Percentiles rank a stretch among this genome's conserved stretches.
phyloP scores from a whole-genome alignment of 2,888 invertebrate genomes.

The Caenorhabditis sinica region DNA sequence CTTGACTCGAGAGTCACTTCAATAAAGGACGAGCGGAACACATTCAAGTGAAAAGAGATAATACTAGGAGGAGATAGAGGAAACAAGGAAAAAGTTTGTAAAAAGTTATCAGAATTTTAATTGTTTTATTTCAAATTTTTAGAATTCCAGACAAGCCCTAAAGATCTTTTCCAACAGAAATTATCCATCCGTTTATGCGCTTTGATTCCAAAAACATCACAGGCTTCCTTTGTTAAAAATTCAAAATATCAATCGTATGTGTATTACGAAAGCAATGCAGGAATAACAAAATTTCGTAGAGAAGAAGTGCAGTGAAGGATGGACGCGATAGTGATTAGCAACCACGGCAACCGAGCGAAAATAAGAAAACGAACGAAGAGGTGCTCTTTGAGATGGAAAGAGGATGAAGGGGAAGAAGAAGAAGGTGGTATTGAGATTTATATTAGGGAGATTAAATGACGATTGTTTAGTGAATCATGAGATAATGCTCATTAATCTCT shows the following conservation, averaged over 20 bases:
- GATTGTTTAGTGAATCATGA: slow-evolving; percentile 16
- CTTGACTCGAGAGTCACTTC: slow-evolving; percentile 46
- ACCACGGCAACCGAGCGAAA: slow-evolving; percentile 22
- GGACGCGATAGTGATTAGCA: slow-evolving; percentile 31
- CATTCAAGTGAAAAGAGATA: not conserved
- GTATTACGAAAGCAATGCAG: not conserved
- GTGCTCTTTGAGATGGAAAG: slow-evolving; percentile 15
- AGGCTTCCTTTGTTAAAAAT: not conserved
- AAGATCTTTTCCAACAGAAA: too few species aligned
- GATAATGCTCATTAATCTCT: slow-evolving; percentile 14
- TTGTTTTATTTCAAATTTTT: not conserved
- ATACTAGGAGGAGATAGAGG: not conserved
- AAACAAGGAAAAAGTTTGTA: too few species aligned
- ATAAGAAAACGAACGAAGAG: not conserved
- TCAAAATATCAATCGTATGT: not conserved
- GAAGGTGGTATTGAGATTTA: not conserved
- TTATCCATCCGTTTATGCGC: too few species aligned
- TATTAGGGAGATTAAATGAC: slow-evolving; percentile 30
- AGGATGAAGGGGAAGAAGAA: slow-evolving; percentile 14
- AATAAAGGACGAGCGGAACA: slow-evolving; percentile 1
- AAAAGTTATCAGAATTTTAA: too few species aligned
- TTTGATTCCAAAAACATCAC: too few species aligned
- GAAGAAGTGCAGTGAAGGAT: slow-evolving; percentile 2
- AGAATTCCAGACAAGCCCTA: not conserved
- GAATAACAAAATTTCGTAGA: too few species aligned